Base-by-base conservation (phyloP, 2,113 vertebrate genomes). In the Progne subis region DNA sequence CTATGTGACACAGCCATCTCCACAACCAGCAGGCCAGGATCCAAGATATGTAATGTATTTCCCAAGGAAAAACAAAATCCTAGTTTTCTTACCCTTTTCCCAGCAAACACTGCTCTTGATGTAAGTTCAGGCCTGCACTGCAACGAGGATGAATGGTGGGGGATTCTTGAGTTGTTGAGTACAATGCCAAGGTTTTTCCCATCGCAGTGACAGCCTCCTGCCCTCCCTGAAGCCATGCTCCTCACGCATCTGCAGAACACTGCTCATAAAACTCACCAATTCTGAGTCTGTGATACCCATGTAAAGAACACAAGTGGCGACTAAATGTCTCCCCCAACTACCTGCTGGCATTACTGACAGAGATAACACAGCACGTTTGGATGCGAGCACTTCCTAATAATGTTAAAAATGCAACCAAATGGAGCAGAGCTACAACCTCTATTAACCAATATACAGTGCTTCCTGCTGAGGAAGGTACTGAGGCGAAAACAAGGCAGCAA, bases 161-260 rank as follows among this genome's bases (percentile, higher is more conserved):
- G 15, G 26, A 21, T 65, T 28, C 46, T 77, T 74, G 49, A 55
- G 29, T 24, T 67, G 34, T 55, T 43, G 23, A 25, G 29, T 46
- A 44, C 28, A 50, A 63, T 4, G 5, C 18, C 34, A 67, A 75
- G 8, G 32, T 57, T 67, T 21, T 55, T 70, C 52, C n/a, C 9
- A 64, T 44, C 2, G 1, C 50, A 19, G 60, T 3, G 43, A 64
- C 24, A 61, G 26, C 20, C 4, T 2, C 15, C 24, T 26, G 26
- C 37, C n/a, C 39, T 53, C 31, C 53, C 14, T 23, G 32, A 85
- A 76, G 53, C 31, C 4, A 24, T 5, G 16, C 6, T 69, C 43
- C 60, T 46, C 23, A 69, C 0, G 0, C 2, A 0, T 24, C 64
- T 74, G 25, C 26, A 34, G 29, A 11, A 50, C 19, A 14, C 0